A percentile compares a stretch with the other conserved stretches of the same genome.
phyloP scores from a whole-genome alignment of 2,888 invertebrate species.

The Loripinus fragilis region DNA sequence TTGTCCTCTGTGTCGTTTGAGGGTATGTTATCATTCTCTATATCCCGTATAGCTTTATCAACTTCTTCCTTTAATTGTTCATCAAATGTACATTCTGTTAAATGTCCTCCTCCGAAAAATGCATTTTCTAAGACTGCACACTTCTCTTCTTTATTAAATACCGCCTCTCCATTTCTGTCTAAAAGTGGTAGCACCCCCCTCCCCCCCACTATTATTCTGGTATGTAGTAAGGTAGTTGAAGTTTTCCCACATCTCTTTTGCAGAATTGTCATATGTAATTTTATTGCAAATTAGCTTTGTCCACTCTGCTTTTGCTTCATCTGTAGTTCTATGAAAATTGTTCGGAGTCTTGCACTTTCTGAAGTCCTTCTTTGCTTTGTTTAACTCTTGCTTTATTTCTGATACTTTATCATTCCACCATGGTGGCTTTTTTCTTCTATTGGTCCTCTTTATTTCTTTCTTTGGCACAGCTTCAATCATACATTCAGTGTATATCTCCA shows the following conservation, averaged over 20 bases:
- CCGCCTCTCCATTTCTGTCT: background rate
- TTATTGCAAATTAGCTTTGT: background rate
- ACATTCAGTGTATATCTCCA: slow-evolving; percentile 15
- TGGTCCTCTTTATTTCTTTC: background rate
- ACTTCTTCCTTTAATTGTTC: background rate
- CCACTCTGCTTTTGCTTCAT: slow-evolving; percentile 12
- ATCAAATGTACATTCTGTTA: background rate
- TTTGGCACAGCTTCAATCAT: slow-evolving; percentile 22
- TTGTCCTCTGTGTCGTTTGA: background rate
- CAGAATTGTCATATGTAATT: background rate
- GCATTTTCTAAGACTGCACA: slow-evolving; percentile 9
- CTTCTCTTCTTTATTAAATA: no score
- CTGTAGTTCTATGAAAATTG: background rate
- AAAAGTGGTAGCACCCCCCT: slow-evolving; percentile 15
- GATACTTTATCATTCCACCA: background rate
- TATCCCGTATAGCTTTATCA: background rate
- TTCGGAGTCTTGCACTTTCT: background rate
- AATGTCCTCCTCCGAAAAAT: slow-evolving; percentile 13
- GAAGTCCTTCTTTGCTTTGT: slow-evolving; percentile 11
- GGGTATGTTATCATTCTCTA: no score
- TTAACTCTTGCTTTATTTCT: background rate
- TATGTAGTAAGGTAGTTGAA: slow-evolving; percentile 8
- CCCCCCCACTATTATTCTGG: background rate
- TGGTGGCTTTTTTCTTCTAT: background rate
- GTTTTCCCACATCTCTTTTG: background rate